Percentiles rank a stretch among this genome's conserved stretches.
Evolutionary conservation across 2,888 invertebrate genomes (phyloP).

Genomic region (Andrena praecox): DNA sequence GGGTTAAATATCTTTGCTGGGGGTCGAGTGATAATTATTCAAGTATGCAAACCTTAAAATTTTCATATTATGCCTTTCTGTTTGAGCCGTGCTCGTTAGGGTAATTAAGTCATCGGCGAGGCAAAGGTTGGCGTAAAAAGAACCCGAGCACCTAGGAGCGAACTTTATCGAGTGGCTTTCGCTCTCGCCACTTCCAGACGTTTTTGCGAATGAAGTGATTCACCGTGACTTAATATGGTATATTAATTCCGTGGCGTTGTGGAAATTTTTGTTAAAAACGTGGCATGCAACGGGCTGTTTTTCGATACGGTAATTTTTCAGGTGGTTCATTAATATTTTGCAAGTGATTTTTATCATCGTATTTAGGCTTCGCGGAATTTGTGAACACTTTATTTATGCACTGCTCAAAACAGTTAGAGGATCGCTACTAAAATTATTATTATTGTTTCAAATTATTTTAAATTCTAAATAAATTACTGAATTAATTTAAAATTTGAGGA

Average conservation of each 20-base stretch:
- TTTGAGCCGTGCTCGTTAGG: slow-evolving; percentile 40
- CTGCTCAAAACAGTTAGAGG: too few species aligned
- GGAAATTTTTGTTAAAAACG: neutral
- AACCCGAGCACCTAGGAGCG: slow-evolving; percentile 28
- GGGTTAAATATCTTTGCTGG: neutral
- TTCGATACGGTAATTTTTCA: neutral
- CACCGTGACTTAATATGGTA: slow-evolving; percentile 11
- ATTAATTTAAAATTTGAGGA: too few species aligned
- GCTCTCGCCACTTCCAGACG: slow-evolving; percentile 10
- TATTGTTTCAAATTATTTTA: too few species aligned
- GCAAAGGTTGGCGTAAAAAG: slow-evolving; percentile 33
- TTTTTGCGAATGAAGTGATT: slow-evolving; percentile 37
- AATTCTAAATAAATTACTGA: too few species aligned
- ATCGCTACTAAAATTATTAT: too few species aligned
- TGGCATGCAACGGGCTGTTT: neutral
- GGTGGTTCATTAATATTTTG: neutral
- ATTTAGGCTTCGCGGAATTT: neutral
- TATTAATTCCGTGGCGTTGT: slow-evolving; percentile 4
- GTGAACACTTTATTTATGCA: neutral
- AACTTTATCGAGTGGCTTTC: slow-evolving; percentile 29
- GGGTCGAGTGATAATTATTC: slow-evolving; percentile 26
- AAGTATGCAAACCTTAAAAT: slow-evolving; percentile 16
- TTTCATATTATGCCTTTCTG: slow-evolving; percentile 22
- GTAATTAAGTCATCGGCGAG: slow-evolving; percentile 49
- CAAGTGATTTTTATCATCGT: neutral